Evolutionary conservation across 2,797 vertebrate genomes (phyloP), one percentile per base, ranked within the genome.

Genomic region (Petrocephalus schoutedeni): DNA sequence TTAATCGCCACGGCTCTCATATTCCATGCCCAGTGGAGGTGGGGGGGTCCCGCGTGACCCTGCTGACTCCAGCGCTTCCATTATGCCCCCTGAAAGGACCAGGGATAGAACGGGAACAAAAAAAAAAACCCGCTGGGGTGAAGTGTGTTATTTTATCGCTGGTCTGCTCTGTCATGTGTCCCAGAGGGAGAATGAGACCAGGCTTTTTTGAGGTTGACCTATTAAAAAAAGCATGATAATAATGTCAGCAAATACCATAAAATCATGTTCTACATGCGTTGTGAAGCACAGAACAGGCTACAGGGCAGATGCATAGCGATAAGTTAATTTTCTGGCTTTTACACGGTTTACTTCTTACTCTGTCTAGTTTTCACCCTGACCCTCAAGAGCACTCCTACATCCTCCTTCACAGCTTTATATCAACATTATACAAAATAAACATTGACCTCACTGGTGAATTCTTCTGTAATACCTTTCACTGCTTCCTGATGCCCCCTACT

Each of bases 11-110:
- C 94, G 7, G 84, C 28, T 19, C 96, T 94, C 95, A 97, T 96
- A 97, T 97, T 96, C 95, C 93, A 89, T 93, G 94, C 36, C 36
- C 71, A 10, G 80, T 53, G n/a, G 19, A 83, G 94, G 95, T 93
- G 94, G 93, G 92, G 94, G 93, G 94, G 93, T 95, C 95, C 96
- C 94, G 94, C 94, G 93, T 95, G 95, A 97, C 96, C 96, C 96
- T 96, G 98, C 98, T 98, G 97, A 98, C 94, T 89, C 61, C 94
- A 96, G 98, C 97, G 92, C 91, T 98, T 97, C 93, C 93, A 97
- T 99, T 99, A 95, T 99, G 92, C 91, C 90, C 91, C 86, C 92
- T 96, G 94, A 97, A 97, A 97, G 94, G 93, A 94, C 94, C 92
- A 94, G 96, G 97, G 97, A 97, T 96, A 97, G 96, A 97, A 93